Conservation (phyloP, 1,140 invertebrate species). For the Nephotettix cincticeps region DNA sequence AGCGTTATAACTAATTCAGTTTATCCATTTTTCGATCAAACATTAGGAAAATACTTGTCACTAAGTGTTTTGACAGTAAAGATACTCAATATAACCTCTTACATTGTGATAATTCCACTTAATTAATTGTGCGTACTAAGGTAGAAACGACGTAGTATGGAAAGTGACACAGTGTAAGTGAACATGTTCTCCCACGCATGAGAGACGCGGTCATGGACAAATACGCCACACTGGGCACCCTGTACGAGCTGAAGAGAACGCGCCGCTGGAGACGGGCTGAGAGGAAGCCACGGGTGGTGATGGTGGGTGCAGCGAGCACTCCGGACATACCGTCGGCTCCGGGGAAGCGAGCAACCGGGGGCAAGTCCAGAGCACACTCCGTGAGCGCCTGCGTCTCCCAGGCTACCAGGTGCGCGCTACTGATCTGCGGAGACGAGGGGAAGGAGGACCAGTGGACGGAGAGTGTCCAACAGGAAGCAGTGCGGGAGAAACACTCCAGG, state of each 20-base stretch:
- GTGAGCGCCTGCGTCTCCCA: slow-evolving; percentile 34
- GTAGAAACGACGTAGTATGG: too few relatives aligned
- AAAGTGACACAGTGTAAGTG: too few relatives aligned
- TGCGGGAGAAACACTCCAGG: slow-evolving; percentile 10
- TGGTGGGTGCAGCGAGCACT: slow-evolving; percentile 25
- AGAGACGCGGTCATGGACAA: slow-evolving; percentile 32
- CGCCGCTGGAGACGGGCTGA: slow-evolving; percentile 10
- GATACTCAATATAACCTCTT: too few relatives aligned
- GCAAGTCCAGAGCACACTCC: slow-evolving; percentile 23
- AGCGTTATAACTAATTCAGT: too few relatives aligned
- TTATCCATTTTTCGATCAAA: too few relatives aligned
- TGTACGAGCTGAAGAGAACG: slow-evolving; percentile 37
- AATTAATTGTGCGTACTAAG: too few relatives aligned
- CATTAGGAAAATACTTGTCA: too few relatives aligned
- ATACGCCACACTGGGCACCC: slow-evolving; percentile 36
- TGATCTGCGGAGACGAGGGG: slow-evolving; percentile 28
- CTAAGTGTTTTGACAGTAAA: too few relatives aligned
- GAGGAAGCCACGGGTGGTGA: not conserved
- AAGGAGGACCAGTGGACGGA: slow-evolving; percentile 12
- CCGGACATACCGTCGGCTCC: not conserved
- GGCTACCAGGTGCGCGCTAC: slow-evolving; percentile 35
- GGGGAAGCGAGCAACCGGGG: not conserved
- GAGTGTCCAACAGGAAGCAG: not conserved
- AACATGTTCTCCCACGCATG: too few relatives aligned
- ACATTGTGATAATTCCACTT: too few relatives aligned